Percentiles rank a stretch among this genome's conserved stretches.
Evolutionary conservation across 2,888 invertebrate genomes (phyloP).

Genomic region (Liopterus haemorrhoidalis): DNA sequence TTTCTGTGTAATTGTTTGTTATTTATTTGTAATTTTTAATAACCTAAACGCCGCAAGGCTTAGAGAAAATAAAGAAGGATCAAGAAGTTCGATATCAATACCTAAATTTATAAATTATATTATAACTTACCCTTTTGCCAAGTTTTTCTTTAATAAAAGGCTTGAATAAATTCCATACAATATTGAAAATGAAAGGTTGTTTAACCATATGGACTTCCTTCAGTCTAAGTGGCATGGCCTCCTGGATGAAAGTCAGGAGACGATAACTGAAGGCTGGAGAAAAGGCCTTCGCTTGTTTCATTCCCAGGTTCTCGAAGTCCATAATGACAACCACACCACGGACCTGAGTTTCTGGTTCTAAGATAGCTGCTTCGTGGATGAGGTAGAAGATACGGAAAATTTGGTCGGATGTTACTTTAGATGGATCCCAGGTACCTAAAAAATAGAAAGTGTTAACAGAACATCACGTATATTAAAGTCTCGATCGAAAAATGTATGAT

Average conservation of each 20-base stretch:
- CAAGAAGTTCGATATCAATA: no score
- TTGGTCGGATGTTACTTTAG: slow-evolving; percentile 65
- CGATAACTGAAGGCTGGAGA: slow-evolving; percentile 70
- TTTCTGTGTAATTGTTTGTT: no score
- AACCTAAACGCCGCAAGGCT: no score
- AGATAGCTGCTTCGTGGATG: slow-evolving; percentile 70
- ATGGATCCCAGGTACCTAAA: slow-evolving; percentile 68
- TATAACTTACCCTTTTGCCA: slow-evolving; percentile 60
- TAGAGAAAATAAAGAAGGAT: no score
- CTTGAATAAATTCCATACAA: slow-evolving; percentile 80
- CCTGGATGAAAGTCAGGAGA: slow-evolving; percentile 75
- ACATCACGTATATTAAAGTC: neutral
- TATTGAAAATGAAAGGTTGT: slow-evolving; percentile 76
- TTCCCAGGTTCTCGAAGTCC: slow-evolving; percentile 73
- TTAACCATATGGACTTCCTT: slow-evolving; percentile 84
- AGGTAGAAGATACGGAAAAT: slow-evolving; percentile 74
- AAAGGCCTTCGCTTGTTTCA: slow-evolving; percentile 67
- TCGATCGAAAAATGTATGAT: slow-evolving; percentile 25
- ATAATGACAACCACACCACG: slow-evolving; percentile 73
- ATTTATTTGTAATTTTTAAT: no score
- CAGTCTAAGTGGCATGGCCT: slow-evolving; percentile 77
- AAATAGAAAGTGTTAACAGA: slow-evolving; percentile 21
- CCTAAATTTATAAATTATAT: neutral
- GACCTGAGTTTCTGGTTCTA: slow-evolving; percentile 74
- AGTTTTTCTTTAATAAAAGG: slow-evolving; percentile 76